Percentiles rank a stretch among this genome's conserved stretches.
These are phyloP conservation scores for Gryllus longicercus DNA, from an alignment of 2,888 invertebrate species.

Conservation along the genomic window DNA sequence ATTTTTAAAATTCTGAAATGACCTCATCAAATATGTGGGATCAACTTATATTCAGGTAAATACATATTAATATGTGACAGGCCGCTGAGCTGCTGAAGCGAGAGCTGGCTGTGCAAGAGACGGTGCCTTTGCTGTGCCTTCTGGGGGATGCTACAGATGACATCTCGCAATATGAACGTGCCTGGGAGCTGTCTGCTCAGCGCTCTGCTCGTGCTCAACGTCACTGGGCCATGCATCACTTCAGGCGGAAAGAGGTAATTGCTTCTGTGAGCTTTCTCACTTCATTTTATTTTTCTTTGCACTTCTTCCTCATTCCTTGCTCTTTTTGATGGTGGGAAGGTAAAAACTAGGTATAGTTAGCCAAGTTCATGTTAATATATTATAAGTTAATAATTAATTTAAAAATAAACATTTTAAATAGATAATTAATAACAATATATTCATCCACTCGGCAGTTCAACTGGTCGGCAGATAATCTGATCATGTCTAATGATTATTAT, in stretches of 20 bases:
- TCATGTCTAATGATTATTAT: no score
- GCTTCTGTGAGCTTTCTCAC: background rate
- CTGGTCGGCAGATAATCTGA: no score
- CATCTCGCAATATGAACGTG: slow-evolving; percentile 74
- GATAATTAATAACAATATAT: no score
- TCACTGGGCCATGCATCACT: slow-evolving; percentile 81
- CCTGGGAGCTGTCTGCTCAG: slow-evolving; percentile 83
- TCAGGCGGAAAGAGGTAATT: slow-evolving; percentile 59
- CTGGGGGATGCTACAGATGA: slow-evolving; percentile 87
- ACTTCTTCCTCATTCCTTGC: no score
- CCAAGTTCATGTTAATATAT: no score
- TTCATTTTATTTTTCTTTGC: no score
- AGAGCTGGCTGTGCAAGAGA: slow-evolving; percentile 70
- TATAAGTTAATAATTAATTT: no score
- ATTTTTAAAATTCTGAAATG: no score
- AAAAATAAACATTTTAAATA: no score
- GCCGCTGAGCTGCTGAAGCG: slow-evolving; percentile 85
- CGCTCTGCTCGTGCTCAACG: slow-evolving; percentile 81
- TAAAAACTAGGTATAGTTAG: no score
- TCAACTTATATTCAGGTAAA: background rate
- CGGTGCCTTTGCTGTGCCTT: slow-evolving; percentile 82
- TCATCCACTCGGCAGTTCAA: no score
- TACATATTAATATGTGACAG: slow-evolving; percentile 45
- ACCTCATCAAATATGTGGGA: background rate
- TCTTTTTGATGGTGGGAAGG: no score